Evolutionary conservation across 2,113 vertebrate genomes (phyloP).

Genomic region (Falco punctatus): DNA sequence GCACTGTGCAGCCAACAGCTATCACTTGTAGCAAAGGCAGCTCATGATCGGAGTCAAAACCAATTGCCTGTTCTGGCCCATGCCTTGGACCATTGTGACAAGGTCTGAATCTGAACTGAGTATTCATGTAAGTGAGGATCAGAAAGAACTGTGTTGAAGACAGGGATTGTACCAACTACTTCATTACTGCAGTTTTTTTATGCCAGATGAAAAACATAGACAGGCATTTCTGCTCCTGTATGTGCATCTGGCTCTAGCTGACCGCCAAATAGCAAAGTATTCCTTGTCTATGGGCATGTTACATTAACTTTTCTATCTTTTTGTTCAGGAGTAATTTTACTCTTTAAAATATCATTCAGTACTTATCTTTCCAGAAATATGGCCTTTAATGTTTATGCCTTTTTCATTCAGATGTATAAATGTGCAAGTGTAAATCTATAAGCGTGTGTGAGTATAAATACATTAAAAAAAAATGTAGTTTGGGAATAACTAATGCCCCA

Average conservation of each 20-base stretch:
- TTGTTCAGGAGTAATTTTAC: background rate
- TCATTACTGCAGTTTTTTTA: background rate
- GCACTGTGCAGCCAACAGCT: fast-evolving
- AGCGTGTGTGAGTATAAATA: background rate
- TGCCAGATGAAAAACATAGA: background rate
- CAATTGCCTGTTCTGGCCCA: background rate
- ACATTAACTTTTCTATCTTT: background rate
- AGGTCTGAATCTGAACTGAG: background rate
- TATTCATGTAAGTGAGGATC: background rate
- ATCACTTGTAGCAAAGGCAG: background rate
- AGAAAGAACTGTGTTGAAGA: background rate
- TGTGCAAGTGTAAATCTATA: background rate
- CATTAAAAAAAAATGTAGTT: background rate
- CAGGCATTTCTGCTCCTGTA: background rate
- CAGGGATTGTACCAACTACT: background rate
- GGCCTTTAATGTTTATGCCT: background rate
- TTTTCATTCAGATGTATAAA: background rate
- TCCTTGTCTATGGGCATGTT: background rate
- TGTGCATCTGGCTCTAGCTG: background rate
- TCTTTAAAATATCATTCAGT: background rate
- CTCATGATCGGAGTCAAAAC: background rate
- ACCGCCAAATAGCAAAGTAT: background rate
- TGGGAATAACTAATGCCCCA: background rate
- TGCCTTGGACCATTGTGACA: background rate
- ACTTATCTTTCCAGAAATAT: background rate